Base-by-base conservation (phyloP, 2,113 vertebrate species). In the Dromas ardeola region DNA sequence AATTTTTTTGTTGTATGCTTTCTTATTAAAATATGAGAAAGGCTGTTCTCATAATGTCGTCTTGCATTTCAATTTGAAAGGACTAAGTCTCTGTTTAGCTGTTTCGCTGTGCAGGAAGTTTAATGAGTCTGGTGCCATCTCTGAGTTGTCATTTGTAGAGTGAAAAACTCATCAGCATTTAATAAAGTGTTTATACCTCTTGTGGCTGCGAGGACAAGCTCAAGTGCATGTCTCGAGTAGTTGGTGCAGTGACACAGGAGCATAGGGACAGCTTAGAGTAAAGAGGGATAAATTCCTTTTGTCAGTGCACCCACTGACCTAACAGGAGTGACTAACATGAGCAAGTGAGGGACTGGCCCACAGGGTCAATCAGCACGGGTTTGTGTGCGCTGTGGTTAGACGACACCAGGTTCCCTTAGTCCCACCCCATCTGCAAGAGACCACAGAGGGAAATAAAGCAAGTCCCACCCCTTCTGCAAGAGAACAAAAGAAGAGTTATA, bases 161-260 rank as follows among this genome's bases (percentile, higher is more conserved):
- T 42, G 45, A 66, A 70, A 88, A 86, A 25, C 40, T 69, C 38
- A 78, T 16, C 58, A 62, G 10, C 30, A 8, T 72, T 34, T 47
- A 61, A 61, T 73, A 45, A 70, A 77, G 65, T 0, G 0, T 61
- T 67, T 66, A 32, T 40, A n/a, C 6, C 83, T 67, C 26, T 65
- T 43, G 16, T 36, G 69, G 7, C 38, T 70, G 40, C 58, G 34
- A 73, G 20, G 36, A 86, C 88, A 83, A 81, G 70, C 42, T 87
- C 16, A 34, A 32, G 25, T 15, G 42, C 1, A 0, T 13, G 3
- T 43, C 59, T 86, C 0, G 2, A 25, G 10, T 29, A 66, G 36
- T 13, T 86, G 38, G 27, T 88, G 21, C 18, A 81, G 45, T 52
- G 45, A 65, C 18, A 78, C 18, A 3, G 13, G 34, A 55, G 14